Conservation (phyloP, 2,797 vertebrate genomes). For the Urosaurus nigricauda region DNA sequence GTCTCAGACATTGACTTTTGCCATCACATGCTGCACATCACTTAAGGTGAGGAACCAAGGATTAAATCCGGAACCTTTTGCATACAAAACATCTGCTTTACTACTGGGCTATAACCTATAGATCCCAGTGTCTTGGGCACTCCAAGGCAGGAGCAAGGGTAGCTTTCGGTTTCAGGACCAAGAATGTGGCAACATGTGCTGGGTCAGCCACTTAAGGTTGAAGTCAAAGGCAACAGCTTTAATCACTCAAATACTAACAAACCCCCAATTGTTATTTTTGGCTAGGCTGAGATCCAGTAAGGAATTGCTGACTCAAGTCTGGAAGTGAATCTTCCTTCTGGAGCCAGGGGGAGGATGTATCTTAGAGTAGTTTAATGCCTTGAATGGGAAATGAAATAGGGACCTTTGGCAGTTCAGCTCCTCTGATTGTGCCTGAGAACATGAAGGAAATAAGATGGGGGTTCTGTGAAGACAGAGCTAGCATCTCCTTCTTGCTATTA, state of each 20-base stretch:
- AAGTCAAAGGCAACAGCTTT: background rate
- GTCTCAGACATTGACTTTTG: background rate
- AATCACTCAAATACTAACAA: slow-evolving; percentile 25
- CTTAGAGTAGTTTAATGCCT: background rate
- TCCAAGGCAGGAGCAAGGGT: background rate
- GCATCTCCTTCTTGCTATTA: background rate
- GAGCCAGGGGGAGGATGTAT: background rate
- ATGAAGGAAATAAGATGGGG: slow-evolving; percentile 11
- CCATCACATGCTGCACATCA: background rate
- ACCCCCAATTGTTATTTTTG: slow-evolving; percentile 10
- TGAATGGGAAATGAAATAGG: background rate
- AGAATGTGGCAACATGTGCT: background rate
- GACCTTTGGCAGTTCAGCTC: background rate
- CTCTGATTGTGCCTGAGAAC: background rate
- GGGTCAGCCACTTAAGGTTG: background rate
- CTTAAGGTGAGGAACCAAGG: background rate
- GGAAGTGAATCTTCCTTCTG: background rate
- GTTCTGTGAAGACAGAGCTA: slow-evolving; percentile 7
- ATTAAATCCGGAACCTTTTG: background rate
- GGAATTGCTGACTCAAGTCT: background rate
- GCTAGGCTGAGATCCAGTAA: background rate
- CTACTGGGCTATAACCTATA: background rate
- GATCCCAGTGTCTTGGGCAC: background rate
- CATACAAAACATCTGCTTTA: too few species aligned
- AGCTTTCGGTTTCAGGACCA: background rate